These are phyloP conservation scores for Empidonax alnorum DNA, from an alignment of 2,113 vertebrate genomes.

Conservation along the genomic window DNA sequence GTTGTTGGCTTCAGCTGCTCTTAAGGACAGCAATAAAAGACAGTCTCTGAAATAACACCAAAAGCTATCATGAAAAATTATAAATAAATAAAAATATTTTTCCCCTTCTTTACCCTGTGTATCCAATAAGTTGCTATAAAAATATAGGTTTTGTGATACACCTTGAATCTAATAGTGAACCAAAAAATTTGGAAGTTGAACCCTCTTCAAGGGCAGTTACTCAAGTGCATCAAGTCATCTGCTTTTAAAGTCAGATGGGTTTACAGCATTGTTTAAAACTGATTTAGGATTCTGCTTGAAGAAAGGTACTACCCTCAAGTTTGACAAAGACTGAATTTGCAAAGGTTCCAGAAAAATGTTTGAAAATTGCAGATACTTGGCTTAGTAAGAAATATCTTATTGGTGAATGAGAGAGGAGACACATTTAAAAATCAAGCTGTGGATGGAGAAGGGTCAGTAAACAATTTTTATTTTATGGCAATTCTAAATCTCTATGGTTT, in stretches of 20 bases:
- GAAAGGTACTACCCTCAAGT: background rate
- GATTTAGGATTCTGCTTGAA: background rate
- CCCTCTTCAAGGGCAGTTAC: background rate
- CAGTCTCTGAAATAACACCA: background rate
- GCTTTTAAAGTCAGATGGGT: background rate
- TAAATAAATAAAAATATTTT: background rate
- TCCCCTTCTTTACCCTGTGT: background rate
- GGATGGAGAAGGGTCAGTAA: background rate
- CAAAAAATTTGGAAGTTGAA: background rate
- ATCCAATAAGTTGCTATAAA: background rate
- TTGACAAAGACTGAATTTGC: background rate
- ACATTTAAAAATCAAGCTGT: background rate
- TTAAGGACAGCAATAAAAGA: background rate
- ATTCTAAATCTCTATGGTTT: background rate
- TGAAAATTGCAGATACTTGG: background rate
- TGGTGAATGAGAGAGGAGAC: background rate
- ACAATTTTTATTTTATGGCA: background rate
- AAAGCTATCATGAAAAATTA: background rate
- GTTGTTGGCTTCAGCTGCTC: background rate
- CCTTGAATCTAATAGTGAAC: background rate
- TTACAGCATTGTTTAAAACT: background rate
- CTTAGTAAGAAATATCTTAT: background rate
- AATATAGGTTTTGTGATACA: background rate
- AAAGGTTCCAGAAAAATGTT: background rate
- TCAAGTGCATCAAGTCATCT: background rate